A percentile compares a stretch with the other conserved stretches of the same genome.
Conservation (phyloP, 2,888 invertebrate genomes). For the Conchocele bisecta region DNA sequence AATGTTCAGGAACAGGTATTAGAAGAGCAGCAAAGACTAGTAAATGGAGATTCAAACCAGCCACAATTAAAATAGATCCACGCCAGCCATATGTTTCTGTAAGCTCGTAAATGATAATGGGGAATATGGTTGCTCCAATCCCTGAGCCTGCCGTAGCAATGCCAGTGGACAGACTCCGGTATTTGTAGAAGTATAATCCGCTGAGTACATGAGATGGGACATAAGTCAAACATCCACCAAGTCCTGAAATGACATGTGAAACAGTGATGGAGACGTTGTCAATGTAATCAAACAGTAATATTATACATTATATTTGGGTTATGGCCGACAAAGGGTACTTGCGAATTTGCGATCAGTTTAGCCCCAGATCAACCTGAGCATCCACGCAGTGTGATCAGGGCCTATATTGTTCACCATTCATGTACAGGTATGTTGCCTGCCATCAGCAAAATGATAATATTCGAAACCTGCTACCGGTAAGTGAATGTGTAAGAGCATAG, state of each 20-base stretch:
- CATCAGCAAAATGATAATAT: too few relatives aligned
- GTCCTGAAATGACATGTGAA: conserved; percentile 68
- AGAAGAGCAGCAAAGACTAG: conserved; percentile 71
- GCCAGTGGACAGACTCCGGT: conserved; percentile 74
- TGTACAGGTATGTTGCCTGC: too few relatives aligned
- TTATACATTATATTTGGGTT: too few relatives aligned
- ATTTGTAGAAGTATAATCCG: conserved; percentile 74
- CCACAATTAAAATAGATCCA: conserved; percentile 71
- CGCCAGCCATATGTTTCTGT: conserved; percentile 75
- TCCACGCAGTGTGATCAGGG: too few relatives aligned
- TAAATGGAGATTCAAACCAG: conserved; percentile 71
- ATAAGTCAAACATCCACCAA: conserved; percentile 74
- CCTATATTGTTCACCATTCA: too few relatives aligned
- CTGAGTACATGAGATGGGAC: conserved; percentile 77
- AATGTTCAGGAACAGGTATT: conserved; percentile 54
- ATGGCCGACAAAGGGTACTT: too few relatives aligned
- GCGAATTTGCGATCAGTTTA: too few relatives aligned
- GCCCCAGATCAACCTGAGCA: too few relatives aligned
- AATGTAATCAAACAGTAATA: too few relatives aligned
- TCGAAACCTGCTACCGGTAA: too few relatives aligned
- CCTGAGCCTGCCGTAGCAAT: conserved; percentile 75
- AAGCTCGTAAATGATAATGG: conserved; percentile 67
- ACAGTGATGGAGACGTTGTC: too few relatives aligned
- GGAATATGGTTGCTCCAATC: conserved; percentile 72
- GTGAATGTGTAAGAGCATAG: too few relatives aligned